These are phyloP conservation scores for Pangasianodon gigas DNA, from an alignment of 2,113 vertebrate genomes.

Conservation along the genomic window DNA sequence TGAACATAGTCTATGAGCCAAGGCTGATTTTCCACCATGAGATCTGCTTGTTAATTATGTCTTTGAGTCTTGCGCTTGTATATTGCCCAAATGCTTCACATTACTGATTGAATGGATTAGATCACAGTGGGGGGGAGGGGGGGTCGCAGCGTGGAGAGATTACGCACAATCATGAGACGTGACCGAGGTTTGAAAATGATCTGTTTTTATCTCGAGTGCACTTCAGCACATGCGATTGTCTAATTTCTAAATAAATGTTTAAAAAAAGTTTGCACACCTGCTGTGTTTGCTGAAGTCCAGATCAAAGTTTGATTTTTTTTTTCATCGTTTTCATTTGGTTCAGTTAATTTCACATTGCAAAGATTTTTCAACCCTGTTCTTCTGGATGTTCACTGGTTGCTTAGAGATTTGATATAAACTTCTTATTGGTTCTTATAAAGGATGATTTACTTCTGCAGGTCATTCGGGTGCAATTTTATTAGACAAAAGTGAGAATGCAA, in stretches of 20 bases:
- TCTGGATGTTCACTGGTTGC: not conserved
- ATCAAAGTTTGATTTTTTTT: not conserved
- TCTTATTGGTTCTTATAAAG: not conserved
- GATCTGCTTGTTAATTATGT: constrained; percentile 20
- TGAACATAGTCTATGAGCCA: not conserved
- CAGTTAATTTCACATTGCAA: not conserved
- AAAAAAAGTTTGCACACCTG: not conserved
- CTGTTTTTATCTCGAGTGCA: constrained; percentile 34
- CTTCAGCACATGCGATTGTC: constrained; percentile 17
- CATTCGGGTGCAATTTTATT: not conserved
- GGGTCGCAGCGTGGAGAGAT: constrained; percentile 32
- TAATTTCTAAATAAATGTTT: not conserved
- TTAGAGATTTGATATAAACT: not conserved
- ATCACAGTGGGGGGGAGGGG: constrained; percentile 1
- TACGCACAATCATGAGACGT: constrained; percentile 21
- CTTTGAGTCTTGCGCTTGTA: not conserved
- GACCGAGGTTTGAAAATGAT: constrained; percentile 30
- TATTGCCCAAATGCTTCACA: not conserved
- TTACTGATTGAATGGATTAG: constrained; percentile 31
- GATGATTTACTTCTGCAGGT: not conserved
- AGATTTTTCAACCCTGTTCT: too few relatives aligned
- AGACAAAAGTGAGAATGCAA: not conserved
- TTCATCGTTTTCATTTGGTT: not conserved
- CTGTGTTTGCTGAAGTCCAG: too few relatives aligned
- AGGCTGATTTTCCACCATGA: not conserved